A percentile compares a stretch with the other conserved stretches of the same genome.
phyloP scores from a whole-genome alignment of 2,113 vertebrate genomes.

The Psammodynastes pulverulentus region DNA sequence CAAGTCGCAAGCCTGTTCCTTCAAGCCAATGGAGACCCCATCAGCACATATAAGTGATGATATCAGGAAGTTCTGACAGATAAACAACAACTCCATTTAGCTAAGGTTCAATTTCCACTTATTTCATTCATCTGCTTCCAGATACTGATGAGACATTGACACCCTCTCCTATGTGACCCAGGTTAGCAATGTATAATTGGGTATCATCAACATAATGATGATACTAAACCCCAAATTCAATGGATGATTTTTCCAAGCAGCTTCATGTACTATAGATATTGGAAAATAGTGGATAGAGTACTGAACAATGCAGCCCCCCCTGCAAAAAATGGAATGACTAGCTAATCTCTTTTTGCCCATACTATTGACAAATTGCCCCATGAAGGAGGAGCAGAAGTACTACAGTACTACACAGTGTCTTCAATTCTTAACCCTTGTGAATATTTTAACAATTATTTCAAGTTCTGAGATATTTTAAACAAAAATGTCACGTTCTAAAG shows the following conservation, averaged over 20 bases:
- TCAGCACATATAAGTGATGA: background rate
- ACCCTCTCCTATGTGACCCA: background rate
- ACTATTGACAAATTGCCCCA: too few relatives aligned
- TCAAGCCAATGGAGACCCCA: background rate
- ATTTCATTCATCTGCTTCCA: background rate
- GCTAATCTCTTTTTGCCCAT: too few relatives aligned
- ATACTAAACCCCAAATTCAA: too few relatives aligned
- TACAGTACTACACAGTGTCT: too few relatives aligned
- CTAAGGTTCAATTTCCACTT: background rate
- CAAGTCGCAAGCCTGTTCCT: background rate
- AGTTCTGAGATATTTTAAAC: background rate
- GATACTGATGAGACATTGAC: background rate
- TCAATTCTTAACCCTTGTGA: too few relatives aligned
- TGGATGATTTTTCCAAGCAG: too few relatives aligned
- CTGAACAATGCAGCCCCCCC: too few relatives aligned
- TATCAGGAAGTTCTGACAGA: background rate
- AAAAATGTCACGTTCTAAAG: background rate
- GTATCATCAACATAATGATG: background rate
- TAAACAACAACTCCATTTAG: background rate
- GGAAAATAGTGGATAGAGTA: too few relatives aligned
- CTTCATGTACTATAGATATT: too few relatives aligned
- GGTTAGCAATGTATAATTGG: background rate
- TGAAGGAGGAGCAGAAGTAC: too few relatives aligned
- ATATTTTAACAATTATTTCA: background rate
- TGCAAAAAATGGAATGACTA: too few relatives aligned